These are phyloP conservation scores for Coleophora flavipennella DNA, from an alignment of 2,888 invertebrate genomes.

Conservation along the genomic window DNA sequence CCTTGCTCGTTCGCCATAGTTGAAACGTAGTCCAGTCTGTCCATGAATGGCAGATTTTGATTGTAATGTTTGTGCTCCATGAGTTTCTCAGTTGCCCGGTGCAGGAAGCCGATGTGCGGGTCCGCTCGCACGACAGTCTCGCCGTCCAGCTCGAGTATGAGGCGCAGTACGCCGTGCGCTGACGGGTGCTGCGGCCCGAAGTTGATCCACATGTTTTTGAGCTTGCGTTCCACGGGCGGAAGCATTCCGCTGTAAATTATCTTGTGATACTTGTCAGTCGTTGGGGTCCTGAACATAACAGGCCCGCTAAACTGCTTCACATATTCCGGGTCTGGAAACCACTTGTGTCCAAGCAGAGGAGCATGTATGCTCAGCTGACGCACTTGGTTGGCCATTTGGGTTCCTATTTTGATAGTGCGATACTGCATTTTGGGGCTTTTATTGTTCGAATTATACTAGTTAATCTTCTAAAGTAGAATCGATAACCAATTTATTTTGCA, in stretches of 20 bases:
- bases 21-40: conserved; percentile 90
- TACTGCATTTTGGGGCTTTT: too few species aligned
- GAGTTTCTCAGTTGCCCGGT: conserved; percentile 91
- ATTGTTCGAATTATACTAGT: too few species aligned
- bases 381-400: conserved; percentile 7
- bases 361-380: conserved; percentile 26
- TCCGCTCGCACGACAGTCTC: conserved; percentile 85
- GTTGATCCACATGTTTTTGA: conserved; percentile 81
- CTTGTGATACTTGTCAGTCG: conserved; percentile 42
- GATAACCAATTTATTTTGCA: too few species aligned
- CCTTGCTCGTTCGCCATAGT: conserved; percentile 87
- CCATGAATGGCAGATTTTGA: conserved; percentile 89
- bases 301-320: conserved; percentile 68
- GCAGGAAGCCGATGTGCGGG: conserved; percentile 89
- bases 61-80: conserved; percentile 91
- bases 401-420: too few species aligned
- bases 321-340: conserved; percentile 79
- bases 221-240: conserved; percentile 68
- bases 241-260: conserved; percentile 41
- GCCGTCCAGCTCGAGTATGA: conserved; percentile 86
- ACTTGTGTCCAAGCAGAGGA: conserved; percentile 39
- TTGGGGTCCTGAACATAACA: conserved; percentile 71
- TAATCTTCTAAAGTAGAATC: too few species aligned
- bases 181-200: conserved; percentile 94
- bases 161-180: conserved; percentile 89